phyloP scores from a whole-genome alignment of 2,797 vertebrate species.

The Lacerta bilineata region DNA sequence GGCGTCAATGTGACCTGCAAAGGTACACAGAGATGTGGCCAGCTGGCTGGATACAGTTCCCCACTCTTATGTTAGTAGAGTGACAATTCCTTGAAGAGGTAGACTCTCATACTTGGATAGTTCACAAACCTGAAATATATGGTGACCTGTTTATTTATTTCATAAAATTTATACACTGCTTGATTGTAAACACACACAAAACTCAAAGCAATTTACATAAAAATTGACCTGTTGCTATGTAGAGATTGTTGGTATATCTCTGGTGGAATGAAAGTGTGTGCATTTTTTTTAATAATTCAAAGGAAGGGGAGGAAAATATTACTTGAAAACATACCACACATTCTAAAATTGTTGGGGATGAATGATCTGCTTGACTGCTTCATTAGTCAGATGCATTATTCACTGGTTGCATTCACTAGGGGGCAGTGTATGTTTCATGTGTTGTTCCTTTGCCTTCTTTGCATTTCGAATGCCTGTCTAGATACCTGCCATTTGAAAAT shows the following conservation, averaged over 20 bases:
- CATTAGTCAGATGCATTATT: conserved; percentile 14
- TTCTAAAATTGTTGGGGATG: not conserved
- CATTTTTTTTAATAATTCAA: not conserved
- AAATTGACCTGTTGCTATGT: too few species aligned
- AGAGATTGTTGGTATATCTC: not conserved
- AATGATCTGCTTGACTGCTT: conserved; percentile 22
- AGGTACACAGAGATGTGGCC: too few species aligned
- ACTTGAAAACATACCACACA: not conserved
- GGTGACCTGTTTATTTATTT: not conserved
- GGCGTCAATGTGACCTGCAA: too few species aligned
- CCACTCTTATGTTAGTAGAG: not conserved
- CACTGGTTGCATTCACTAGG: conserved; percentile 57
- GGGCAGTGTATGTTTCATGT: conserved; percentile 66
- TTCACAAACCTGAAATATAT: not conserved
- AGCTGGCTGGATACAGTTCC: too few species aligned
- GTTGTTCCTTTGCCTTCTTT: conserved; percentile 28
- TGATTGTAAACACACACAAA: too few species aligned
- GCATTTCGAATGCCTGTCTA: conserved; percentile 11
- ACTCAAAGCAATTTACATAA: too few species aligned
- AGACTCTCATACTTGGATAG: not conserved
- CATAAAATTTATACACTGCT: too few species aligned
- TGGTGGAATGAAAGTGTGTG: not conserved
- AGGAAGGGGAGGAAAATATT: not conserved
- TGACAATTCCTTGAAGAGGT: not conserved
- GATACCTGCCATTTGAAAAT: not conserved